Base-by-base conservation (phyloP, 2,113 vertebrate genomes). In the Actenoides hombroni region DNA sequence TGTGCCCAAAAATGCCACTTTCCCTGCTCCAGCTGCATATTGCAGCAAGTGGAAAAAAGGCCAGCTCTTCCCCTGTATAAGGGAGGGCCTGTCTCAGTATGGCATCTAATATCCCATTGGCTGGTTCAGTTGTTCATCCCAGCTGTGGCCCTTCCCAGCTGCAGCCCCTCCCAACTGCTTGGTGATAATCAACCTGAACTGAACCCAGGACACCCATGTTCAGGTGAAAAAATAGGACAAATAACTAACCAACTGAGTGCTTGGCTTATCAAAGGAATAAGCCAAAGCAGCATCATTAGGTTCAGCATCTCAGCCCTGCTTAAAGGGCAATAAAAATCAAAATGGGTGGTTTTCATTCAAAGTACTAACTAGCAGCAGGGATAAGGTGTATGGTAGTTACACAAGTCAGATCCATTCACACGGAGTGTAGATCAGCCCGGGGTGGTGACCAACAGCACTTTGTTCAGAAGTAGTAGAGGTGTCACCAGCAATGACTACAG, bases 231-330 rank as follows among this genome's bases (percentile, higher is more conserved):
- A 23, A 54, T 9, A 11, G 3, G 5, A 42, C 16, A 64, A 65
- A 61, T 24, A 79, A 42, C 7, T 54, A 25, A 35, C 5, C 7
- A 35, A 5, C 10, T 0, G 2, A 15, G 48, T 44, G 13, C 13
- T 5, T 29, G 24, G 25, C 61, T 81, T 51, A 14, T 59, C 0
- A 3, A 15, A 42, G 11, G 14, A 68, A 39, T 19, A 71, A 31
- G 6, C 8, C 71, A 90, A 69, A 90, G 46, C 11, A 70, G 5
- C 15, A 71, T 5, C 10, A 26, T 25, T 85, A 85, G 6, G 8
- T 71, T 64, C 70, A 63, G 13, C 9, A 75, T 49, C 37, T 71
- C 24, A 76, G 10, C 33, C 37, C 18, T 39, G 24, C 8, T 39
- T 29, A 26, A 79, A 78, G n/a, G 14, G 11, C 7, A 88, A 23